Evolutionary conservation across 2,113 vertebrate species (phyloP).

Genomic region (Epinephelus fuscoguttatus): DNA sequence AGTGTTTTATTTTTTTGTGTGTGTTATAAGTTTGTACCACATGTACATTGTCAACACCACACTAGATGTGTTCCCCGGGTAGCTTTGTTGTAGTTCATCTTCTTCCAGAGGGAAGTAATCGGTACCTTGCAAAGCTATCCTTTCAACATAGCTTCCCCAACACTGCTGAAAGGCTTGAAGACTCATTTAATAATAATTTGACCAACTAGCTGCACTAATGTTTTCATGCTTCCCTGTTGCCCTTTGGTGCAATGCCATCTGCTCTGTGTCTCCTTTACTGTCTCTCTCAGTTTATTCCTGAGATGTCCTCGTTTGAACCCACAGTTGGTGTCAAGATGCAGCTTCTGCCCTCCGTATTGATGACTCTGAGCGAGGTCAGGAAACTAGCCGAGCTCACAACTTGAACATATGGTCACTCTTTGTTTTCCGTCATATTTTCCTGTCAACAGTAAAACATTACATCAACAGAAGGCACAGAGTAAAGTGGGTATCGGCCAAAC

Average conservation of each 20-base stretch:
- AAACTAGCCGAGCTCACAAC: neutral
- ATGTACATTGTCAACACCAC: too few relatives aligned
- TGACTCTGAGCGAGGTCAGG: neutral
- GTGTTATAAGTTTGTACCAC: too few relatives aligned
- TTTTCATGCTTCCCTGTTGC: neutral
- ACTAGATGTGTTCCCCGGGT: too few relatives aligned
- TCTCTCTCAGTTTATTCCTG: slow-evolving; percentile 19
- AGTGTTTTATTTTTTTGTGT: too few relatives aligned
- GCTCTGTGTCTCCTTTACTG: slow-evolving; percentile 35
- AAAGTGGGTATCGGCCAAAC: neutral
- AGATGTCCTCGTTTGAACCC: slow-evolving; percentile 31
- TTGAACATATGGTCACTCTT: neutral
- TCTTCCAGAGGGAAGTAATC: too few relatives aligned
- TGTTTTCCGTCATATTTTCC: neutral
- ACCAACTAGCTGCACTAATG: slow-evolving; percentile 46
- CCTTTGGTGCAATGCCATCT: slow-evolving; percentile 62
- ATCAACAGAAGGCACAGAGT: neutral
- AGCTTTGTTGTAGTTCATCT: too few relatives aligned
- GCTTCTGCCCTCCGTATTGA: neutral
- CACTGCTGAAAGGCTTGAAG: slow-evolving; percentile 12
- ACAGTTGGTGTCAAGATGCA: slow-evolving; percentile 26
- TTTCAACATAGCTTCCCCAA: too few relatives aligned
- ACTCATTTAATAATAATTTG: slow-evolving; percentile 68
- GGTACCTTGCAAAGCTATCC: too few relatives aligned
- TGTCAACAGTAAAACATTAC: neutral